Percentiles rank a stretch among this genome's conserved stretches.
Conservation (phyloP, 2,113 vertebrate genomes). For the Willisornis vidua region DNA sequence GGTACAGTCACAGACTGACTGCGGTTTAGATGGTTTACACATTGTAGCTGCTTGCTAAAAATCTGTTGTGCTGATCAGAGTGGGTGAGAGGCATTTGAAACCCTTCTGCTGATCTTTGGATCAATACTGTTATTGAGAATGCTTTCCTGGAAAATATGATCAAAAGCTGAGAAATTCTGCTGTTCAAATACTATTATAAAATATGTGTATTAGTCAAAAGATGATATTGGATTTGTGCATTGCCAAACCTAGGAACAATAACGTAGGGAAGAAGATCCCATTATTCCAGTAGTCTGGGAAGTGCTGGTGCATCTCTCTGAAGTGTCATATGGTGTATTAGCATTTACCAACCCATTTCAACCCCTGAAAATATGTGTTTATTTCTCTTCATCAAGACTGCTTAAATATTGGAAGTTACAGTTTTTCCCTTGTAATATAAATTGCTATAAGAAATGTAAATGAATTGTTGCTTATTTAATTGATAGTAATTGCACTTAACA, state of each 20-base stretch:
- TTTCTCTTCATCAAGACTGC: background rate
- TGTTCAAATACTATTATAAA: background rate
- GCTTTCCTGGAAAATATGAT: background rate
- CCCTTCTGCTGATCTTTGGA: background rate
- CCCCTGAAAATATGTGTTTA: background rate
- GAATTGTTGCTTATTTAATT: conserved; percentile 34
- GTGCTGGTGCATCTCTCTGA: background rate
- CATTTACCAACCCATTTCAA: background rate
- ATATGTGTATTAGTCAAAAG: background rate
- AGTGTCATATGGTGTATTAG: background rate
- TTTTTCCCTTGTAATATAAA: background rate
- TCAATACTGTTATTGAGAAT: background rate
- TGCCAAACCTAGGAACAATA: background rate
- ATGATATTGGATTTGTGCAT: background rate
- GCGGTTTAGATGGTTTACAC: background rate
- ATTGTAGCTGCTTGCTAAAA: background rate
- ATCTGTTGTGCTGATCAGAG: background rate
- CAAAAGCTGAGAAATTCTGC: background rate
- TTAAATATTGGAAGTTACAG: conserved; percentile 12
- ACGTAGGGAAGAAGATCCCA: background rate
- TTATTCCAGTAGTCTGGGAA: background rate
- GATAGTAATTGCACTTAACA: conserved; percentile 25
- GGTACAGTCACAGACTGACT: background rate
- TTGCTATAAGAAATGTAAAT: background rate
- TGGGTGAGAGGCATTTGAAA: background rate